phyloP scores from a whole-genome alignment of 1,140 invertebrate species.

The Ceratosolen fusciceps region DNA sequence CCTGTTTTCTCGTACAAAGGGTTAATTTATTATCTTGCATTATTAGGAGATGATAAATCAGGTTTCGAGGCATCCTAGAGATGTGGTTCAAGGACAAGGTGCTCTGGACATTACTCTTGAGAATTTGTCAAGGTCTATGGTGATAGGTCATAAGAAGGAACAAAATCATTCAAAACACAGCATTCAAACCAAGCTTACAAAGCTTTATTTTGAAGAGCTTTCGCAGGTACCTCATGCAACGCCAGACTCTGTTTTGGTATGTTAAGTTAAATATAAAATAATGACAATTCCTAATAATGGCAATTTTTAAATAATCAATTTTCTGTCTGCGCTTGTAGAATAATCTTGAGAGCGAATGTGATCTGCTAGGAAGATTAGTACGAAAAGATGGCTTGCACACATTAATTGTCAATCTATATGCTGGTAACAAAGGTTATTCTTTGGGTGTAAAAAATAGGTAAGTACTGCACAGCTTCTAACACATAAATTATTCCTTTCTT shows the following conservation, averaged over 20 bases:
- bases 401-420: slow-evolving; percentile 91
- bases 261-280: not conserved
- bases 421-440: slow-evolving; percentile 92
- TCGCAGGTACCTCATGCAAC: slow-evolving; percentile 67
- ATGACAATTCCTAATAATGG: slow-evolving; percentile 4
- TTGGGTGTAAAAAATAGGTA: slow-evolving; percentile 78
- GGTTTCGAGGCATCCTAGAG: slow-evolving; percentile 60
- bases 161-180: slow-evolving; percentile 64
- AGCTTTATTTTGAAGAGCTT: slow-evolving; percentile 69
- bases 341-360: slow-evolving; percentile 81
- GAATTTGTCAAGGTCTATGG: slow-evolving; percentile 53
- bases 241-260: slow-evolving; percentile 69
- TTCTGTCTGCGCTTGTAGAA: slow-evolving; percentile 65
- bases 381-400: slow-evolving; percentile 88
- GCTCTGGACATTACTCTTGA: slow-evolving; percentile 56
- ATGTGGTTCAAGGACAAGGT: slow-evolving; percentile 56
- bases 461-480: too few relatives aligned
- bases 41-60: slow-evolving; percentile 67
- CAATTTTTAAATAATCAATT: slow-evolving; percentile 16
- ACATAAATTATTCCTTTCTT: too few relatives aligned
- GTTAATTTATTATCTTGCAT: slow-evolving; percentile 8
- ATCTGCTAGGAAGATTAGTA: slow-evolving; percentile 88
- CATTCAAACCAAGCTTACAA: slow-evolving; percentile 68
- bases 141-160: slow-evolving; percentile 61
- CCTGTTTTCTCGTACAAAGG: slow-evolving; percentile 3